Evolutionary conservation across 2,888 invertebrate species (phyloP).

Genomic region (Spisula subtruncata): DNA sequence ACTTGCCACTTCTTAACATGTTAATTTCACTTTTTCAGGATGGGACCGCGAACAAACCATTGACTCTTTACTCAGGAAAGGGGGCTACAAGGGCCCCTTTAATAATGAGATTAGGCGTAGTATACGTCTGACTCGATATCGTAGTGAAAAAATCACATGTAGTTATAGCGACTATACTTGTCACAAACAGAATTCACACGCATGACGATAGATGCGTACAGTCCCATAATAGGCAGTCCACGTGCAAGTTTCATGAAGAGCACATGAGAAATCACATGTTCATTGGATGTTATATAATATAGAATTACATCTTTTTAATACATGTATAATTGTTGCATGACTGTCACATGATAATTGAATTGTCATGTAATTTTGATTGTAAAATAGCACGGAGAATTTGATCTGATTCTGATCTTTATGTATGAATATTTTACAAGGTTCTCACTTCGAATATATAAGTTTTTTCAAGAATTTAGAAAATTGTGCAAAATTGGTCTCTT

Average conservation of each 20-base stretch:
- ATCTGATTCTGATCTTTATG: too few relatives aligned
- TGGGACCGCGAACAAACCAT: conserved; percentile 99
- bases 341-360: conserved; percentile 24
- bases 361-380: conserved; percentile 26
- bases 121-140: conserved; percentile 98
- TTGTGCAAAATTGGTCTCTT: too few relatives aligned
- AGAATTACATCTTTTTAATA: conserved; percentile 31
- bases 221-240: conserved; percentile 70
- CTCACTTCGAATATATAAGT: too few relatives aligned
- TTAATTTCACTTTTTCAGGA: conserved; percentile 90
- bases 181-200: conserved; percentile 84
- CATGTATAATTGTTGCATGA: conserved; percentile 27
- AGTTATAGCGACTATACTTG: conserved; percentile 86
- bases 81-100: conserved; percentile 95
- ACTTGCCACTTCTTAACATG: background rate
- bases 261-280: conserved; percentile 60
- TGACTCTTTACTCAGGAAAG: conserved; percentile 98
- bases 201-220: conserved; percentile 83
- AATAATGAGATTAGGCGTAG: conserved; percentile 90
- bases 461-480: too few relatives aligned
- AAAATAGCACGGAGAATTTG: too few relatives aligned
- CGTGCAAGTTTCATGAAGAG: conserved; percentile 57
- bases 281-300: conserved; percentile 35
- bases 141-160: conserved; percentile 95
- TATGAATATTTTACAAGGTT: too few relatives aligned